Base-by-base conservation (phyloP, 53 echinoderm and acorn worm species). In the Actinopyga echinites region DNA sequence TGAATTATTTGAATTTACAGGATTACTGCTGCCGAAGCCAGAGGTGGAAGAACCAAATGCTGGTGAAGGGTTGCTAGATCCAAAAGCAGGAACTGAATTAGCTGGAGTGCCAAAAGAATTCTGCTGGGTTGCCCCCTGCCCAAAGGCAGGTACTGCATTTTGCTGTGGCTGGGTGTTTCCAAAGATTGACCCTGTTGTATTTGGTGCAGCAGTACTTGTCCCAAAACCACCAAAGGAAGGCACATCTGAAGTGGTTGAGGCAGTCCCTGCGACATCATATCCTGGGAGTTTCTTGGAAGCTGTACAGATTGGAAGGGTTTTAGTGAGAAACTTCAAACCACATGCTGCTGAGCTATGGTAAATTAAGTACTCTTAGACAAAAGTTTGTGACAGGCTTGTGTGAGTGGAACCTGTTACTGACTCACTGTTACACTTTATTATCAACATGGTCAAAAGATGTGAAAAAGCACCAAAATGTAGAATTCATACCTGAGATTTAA, bases 221-320 rank as follows among this genome's bases (percentile, higher is more conserved):
- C 90, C 86, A 31, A 90, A 91, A 8, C 90, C 87, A 43, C 83
- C 90, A n/a, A 87, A 33, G 8, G 83, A 40, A 36, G 84, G 84
- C 21, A 87, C 90, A 25, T 86, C 82, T 11, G 87, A 15, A 34
- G 64, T 82, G 53, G 80, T 75, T 57, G 88, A 36, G 32, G 65
- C 87, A 75, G 86, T 38, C 8, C 56, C 53, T 43, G 71, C 71
- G 8, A 10, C 44, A 26, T 71, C 71, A 71, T 40, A 71, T 23
- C 71, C 71, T 40, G 71, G 2, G 45, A 44, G 25, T 1, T 20
- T 24, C 24, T 71, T 42, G 24, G 71, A 71, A 43, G 24, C 71
- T 71, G 71, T 0, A 68, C 7, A 15, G 1, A 17, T 17, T n/a
- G 17, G 3, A 49, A 15, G 49, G 3, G 17, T 15, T 49, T 0